Percentiles rank a stretch among this genome's conserved stretches.
These are phyloP conservation scores for Phaetusa simplex DNA, from an alignment of 2,113 vertebrate species.

Conservation along the genomic window DNA sequence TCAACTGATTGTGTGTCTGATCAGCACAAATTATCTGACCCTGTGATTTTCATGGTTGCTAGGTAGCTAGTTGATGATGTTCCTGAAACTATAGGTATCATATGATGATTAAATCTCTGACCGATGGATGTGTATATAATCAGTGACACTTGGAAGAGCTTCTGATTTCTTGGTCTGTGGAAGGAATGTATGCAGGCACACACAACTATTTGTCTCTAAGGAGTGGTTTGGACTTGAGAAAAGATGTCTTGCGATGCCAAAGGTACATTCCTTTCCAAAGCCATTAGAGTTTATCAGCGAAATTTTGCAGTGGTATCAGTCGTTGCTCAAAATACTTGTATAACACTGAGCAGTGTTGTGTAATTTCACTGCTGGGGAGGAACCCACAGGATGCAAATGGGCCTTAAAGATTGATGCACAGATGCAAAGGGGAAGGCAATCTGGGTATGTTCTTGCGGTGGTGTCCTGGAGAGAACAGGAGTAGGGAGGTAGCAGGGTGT, in stretches of 20 bases:
- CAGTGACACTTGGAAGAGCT: not conserved
- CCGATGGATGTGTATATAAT: not conserved
- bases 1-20: constrained; percentile 2
- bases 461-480: not conserved
- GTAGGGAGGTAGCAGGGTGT: not conserved
- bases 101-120: not conserved
- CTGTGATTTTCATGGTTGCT: not conserved
- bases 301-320: not conserved
- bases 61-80: not conserved
- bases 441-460: not conserved
- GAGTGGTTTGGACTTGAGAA: not conserved
- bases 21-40: not conserved
- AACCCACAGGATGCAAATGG: not conserved
- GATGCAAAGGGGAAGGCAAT: not conserved
- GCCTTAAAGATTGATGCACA: not conserved
- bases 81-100: not conserved
- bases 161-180: not conserved
- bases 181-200: not conserved
- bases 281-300: not conserved
- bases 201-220: not conserved
- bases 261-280: not conserved
- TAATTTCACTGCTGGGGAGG: not conserved
- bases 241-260: not conserved
- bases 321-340: not conserved
- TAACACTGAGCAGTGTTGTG: not conserved